Evolutionary conservation across 1,140 invertebrate species (phyloP), one percentile per base, ranked within the genome.

Genomic region (Saccostrea cuccullata): DNA sequence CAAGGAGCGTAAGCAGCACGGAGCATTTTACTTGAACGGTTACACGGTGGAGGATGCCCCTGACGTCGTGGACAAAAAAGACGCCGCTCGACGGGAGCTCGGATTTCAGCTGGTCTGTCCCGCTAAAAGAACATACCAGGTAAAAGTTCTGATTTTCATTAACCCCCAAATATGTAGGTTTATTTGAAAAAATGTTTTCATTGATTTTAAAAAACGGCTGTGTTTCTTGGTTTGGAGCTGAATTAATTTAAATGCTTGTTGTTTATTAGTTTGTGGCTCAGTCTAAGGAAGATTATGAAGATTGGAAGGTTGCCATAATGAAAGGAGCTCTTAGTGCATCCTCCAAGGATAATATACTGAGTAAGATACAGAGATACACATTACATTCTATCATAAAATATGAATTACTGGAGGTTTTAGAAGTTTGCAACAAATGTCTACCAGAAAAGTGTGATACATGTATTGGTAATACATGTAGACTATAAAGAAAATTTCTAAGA

Each of bases 1-100:
- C 12, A 91, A 87, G 47, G 92, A 93, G 82, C 92, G 91, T 86
- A 93, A 94, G 85, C 93, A 94, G 85, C 89, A 89, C 56, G 92
- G 92, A 30, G 91, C 93, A 13, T 94, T 94, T 86, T 89, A 86
- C 84, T 86, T 94, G 9, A 91, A 77, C 82, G 94, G 93, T 91
- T 90, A 89, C 60, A 83, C 26, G 36, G 88, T 91, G n/a, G 85
- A 94, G 91, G 91, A 36, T 3, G 88, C 89, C 26, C 91, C 93
- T 23, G 90, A 93, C 26, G n/a, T 91, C 2, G 88, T 89, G 12
- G 83, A 64, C 12, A 90, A 90, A 55, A 93, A 93, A 73, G 92
- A 92, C 56, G 56, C 86, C 1, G 86, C 55, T 23, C 92, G 92
- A 82, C 93, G 93, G 73, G 94, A 94, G 5, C 85, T 92, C 15